Base-by-base conservation (phyloP, 1,140 invertebrate genomes). In the Heliconius eleuchia region DNA sequence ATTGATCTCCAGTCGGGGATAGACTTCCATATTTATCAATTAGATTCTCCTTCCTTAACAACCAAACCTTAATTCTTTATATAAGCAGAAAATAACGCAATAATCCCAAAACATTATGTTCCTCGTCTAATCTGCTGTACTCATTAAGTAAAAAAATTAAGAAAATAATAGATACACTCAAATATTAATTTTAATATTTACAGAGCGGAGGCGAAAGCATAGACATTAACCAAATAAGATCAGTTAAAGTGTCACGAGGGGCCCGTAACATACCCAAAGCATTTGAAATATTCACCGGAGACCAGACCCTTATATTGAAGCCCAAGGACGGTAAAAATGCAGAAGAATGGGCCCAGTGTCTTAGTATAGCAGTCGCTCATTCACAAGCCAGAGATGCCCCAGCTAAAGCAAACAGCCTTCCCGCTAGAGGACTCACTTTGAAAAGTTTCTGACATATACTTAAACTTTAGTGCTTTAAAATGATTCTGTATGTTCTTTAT, bases 221-320 rank as follows among this genome's bases (percentile, higher is more conserved):
- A 82, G 97, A 98, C 89, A 97, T 99, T 1, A 97, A 98, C 91
- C 97, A 98, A 94, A 99, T 99, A 77, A 96, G 98, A 50, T 98
- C 97, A 82, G 98, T 99, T 1, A 98, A 98, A 91, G 98, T 99
- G 11, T 97, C 97, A 1, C 95, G 97, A 77, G 97, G 97, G 27
- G 97, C 97, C 71, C 96, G 98, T 75, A 98, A 98, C 88, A 98
- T 99, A 88, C 98, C 98, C 13, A 98, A 98, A 94, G 98, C 98
- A 2, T 99, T 99, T 95, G 98, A 99, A 95, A 99, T 99, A 81
- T 99, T 99, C 93, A 99, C 98, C 1, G 97, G 97, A 72, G 98
- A 99, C 89, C 97, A 98, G 89, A 98, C 97, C 11, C 96, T 98
- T 85, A 98, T 99, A 85, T 96, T 99, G 74, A 99, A 99, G 95